Conservation (phyloP, 2,888 invertebrate species). For the Hirudinaria manillensis region DNA sequence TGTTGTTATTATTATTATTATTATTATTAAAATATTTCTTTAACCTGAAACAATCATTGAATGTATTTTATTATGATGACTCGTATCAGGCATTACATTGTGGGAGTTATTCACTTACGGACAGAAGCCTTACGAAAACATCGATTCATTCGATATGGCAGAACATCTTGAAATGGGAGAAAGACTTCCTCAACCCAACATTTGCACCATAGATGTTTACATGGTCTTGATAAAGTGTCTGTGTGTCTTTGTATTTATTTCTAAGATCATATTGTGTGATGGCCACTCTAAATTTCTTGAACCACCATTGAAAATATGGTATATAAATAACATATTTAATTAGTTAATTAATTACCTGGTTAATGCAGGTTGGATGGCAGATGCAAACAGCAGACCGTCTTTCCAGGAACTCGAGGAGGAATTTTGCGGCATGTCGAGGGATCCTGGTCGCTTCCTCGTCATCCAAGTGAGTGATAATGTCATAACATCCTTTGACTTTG, state of each 20-base stretch:
- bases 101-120: slow-evolving; percentile 93
- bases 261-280: no score
- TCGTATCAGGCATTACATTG: slow-evolving; percentile 67
- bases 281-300: no score
- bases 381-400: slow-evolving; percentile 25
- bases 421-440: slow-evolving; percentile 26
- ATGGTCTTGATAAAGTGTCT: slow-evolving; percentile 81
- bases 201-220: slow-evolving; percentile 86
- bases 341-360: no score
- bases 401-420: slow-evolving; percentile 28
- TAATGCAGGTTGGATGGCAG: slow-evolving; percentile 32
- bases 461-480: slow-evolving; percentile 14
- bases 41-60: no score
- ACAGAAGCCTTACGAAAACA: slow-evolving; percentile 79
- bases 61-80: no score
- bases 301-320: no score
- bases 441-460: slow-evolving; percentile 31
- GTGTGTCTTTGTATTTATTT: not conserved
- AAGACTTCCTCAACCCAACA: slow-evolving; percentile 78
- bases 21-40: no score
- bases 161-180: slow-evolving; percentile 82
- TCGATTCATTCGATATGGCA: slow-evolving; percentile 80
- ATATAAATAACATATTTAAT: no score
- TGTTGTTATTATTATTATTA: no score
- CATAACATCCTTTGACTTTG: no score